Evolutionary conservation across 2,888 invertebrate species (phyloP), one percentile per base, ranked within the genome.

Genomic region (Orthonychiurus folsomi): DNA sequence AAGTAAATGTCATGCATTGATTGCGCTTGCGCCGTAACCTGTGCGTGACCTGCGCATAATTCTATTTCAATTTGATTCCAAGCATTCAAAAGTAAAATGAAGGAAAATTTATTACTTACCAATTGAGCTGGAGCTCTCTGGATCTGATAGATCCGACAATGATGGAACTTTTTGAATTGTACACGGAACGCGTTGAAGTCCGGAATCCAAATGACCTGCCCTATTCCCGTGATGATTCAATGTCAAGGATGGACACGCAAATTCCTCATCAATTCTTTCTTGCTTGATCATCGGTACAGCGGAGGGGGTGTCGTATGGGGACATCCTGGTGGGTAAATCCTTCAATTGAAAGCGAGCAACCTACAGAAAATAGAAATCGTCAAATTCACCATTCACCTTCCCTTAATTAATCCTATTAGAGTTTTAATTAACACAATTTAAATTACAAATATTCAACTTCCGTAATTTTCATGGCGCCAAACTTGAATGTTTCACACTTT

Each of bases 91-190:
- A n/a, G n/a, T n/a, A n/a, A n/a, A n/a, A n/a, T n/a, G n/a, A n/a
- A n/a, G n/a, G n/a, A n/a, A 37, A 37, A 37, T 37, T 37, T 37
- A 53, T 21, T 2, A 27, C 65, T 69, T 66, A 71, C 71, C 71
- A 56, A 71, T 56, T 63, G 68, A 67, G 62, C 63, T 68, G 64
- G 92, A 92, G 66, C 88, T 87, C 79, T 92, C 93, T 63, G 88
- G 88, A 79, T 93, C 93, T 59, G 91, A 90, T 59, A 93, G 83
- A 79, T 93, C 93, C 73, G 91, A 90, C 74, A 93, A 83, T 58
- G 91, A 92, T 52, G 92, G 92, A 73, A 93, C 90, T 78, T 91
- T 89, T 80, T 89, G 89, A 82, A 88, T 86, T 67, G 88, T 84
- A 67, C 86, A 79, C 66, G 81, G 77, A 53, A 81, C 79, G 68